Evolutionary conservation across 2,888 invertebrate genomes (phyloP), one percentile per base, ranked within the genome.

Genomic region (Nysson spinosus): DNA sequence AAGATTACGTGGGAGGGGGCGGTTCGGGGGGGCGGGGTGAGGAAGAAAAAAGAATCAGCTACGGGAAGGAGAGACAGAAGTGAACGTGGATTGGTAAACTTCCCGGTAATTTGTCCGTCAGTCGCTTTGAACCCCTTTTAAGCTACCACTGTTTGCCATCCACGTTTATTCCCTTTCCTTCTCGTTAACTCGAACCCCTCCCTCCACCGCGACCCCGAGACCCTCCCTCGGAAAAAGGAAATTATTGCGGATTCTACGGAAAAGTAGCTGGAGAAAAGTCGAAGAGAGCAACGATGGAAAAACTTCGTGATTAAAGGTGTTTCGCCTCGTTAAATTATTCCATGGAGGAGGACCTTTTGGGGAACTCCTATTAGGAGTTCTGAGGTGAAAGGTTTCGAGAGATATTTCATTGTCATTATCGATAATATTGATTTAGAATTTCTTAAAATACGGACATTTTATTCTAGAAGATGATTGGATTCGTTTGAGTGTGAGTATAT

Each of bases 21-120:
- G 54, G 43, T 49, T 35, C 40, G 16, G 51, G 26, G 22, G 44
- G 20, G 49, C 37, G 39, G 28, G 54, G 40, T 44, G 32, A 12
- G 55, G 65, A 65, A 65, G 44, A 70, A 47, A 63, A 52, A 43
- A 32, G 35, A n/a, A n/a, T n/a, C n/a, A n/a, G n/a, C n/a, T n/a
- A n/a, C n/a, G 49, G 60, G 51, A 26, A 49, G 26, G 17, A 17
- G 26, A 37, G 43, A 19, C 20, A 69, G 57, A 72, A 75, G 60
- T 69, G 67, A 72, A 60, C 75, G 69, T n/a, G 77, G 78, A 83
- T 84, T 83, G 83, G 83, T 83, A 85, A 85, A 85, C 83, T 85
- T 83, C 75, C 68, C 75, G 76, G 81, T 83, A 85, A 85, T 85
- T 84, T 79, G 82, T 82, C 80, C 80, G 72, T 76, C 77, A 78